Conservation (phyloP, 2,113 vertebrate species). For the Campylomormyrus tamandua region DNA sequence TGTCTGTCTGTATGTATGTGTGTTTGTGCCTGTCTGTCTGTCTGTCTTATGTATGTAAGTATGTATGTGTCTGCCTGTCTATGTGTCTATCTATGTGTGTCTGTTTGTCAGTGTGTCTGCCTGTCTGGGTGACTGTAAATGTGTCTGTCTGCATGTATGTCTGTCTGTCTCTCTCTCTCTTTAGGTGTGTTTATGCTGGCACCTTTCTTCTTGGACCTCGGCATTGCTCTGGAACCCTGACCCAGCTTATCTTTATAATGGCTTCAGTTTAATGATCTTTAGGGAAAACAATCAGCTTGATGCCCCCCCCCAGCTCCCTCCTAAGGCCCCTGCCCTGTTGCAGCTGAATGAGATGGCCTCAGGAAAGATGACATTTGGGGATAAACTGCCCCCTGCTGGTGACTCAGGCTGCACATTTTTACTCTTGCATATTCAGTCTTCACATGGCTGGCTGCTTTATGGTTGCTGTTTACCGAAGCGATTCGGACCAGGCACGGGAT, state of each 20-base stretch:
- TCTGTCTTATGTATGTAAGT: not conserved
- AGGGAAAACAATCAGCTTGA: not conserved
- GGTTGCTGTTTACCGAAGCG: not conserved
- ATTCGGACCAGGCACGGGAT: not conserved
- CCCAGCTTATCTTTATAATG: not conserved
- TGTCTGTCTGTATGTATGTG: not conserved
- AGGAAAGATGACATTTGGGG: not conserved
- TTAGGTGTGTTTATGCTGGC: not conserved
- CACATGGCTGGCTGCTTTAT: not conserved
- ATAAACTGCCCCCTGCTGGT: not conserved
- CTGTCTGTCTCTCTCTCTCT: not conserved
- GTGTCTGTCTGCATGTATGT: not conserved
- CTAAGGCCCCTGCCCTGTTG: not conserved
- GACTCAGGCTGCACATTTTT: not conserved
- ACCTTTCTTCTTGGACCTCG: not conserved
- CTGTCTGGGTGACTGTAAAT: too few species aligned
- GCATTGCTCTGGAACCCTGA: not conserved
- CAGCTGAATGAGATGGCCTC: not conserved
- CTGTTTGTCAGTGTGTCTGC: not conserved
- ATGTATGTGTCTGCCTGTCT: not conserved
- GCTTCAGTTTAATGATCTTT: not conserved
- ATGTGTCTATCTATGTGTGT: not conserved
- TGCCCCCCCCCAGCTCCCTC: not conserved
- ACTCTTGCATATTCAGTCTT: not conserved
- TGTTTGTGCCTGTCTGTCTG: not conserved